phyloP scores from a whole-genome alignment of 1,140 invertebrate genomes.

The Drosophila sechellia region DNA sequence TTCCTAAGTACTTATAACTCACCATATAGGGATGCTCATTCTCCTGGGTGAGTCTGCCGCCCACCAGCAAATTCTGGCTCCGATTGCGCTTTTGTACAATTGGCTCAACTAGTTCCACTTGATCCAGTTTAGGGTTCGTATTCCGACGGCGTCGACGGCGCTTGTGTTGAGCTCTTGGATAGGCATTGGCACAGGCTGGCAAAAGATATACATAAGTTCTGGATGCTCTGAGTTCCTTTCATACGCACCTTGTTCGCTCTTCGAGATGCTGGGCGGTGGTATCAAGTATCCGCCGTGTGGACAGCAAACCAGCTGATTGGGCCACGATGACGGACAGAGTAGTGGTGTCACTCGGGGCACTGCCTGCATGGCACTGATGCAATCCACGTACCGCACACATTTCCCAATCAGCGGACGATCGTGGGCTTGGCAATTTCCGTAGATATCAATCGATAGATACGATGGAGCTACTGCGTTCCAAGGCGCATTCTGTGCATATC shows the following conservation, averaged over 20 bases:
- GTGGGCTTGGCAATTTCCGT: slow-evolving; percentile 50
- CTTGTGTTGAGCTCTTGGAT: slow-evolving; percentile 19
- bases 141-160: slow-evolving; percentile 8
- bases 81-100: slow-evolving; percentile 21
- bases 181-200: slow-evolving; percentile 27
- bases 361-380: slow-evolving; percentile 37
- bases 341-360: slow-evolving; percentile 25
- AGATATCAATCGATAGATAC: slow-evolving; percentile 24
- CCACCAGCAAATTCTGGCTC: slow-evolving; percentile 25
- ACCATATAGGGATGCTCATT: slow-evolving; percentile 63
- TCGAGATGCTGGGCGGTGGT: slow-evolving; percentile 1
- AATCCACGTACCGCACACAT: slow-evolving; percentile 38
- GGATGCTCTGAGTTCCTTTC: background rate
- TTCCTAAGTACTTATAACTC: background rate
- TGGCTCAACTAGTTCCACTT: slow-evolving; percentile 28
- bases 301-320: slow-evolving; percentile 49
- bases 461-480: background rate
- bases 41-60: slow-evolving; percentile 34
- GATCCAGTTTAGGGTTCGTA: slow-evolving; percentile 1
- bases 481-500: background rate
- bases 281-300: slow-evolving; percentile 48
- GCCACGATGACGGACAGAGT: slow-evolving; percentile 8
- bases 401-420: slow-evolving; percentile 43
- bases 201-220: background rate
- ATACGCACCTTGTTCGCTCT: slow-evolving; percentile 39